These are phyloP conservation scores for Patella ulyssiponensis DNA, from an alignment of 2,888 invertebrate species.

Conservation along the genomic window DNA sequence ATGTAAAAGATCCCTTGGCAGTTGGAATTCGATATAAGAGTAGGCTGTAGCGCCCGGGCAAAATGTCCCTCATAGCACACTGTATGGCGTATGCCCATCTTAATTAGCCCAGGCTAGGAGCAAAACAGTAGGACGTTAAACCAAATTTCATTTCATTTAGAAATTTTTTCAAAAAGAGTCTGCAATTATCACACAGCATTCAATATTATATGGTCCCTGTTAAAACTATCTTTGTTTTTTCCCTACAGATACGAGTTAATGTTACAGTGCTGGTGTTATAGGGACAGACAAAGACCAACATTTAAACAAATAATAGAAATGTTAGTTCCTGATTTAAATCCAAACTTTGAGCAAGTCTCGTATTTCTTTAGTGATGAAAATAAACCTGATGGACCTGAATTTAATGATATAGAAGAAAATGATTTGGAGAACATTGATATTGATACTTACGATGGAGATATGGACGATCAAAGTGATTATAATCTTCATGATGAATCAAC, in stretches of 20 bases:
- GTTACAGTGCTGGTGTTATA: conserved; percentile 92
- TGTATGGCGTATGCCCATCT: too few species aligned
- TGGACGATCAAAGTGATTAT: conserved; percentile 24
- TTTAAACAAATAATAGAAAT: conserved; percentile 83
- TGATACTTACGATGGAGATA: conserved; percentile 42
- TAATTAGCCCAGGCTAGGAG: too few species aligned
- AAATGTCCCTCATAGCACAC: too few species aligned
- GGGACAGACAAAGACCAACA: conserved; percentile 83
- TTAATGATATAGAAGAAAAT: conserved; percentile 12
- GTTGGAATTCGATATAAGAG: too few species aligned
- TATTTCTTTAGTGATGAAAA: conserved; percentile 74
- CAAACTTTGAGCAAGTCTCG: conserved; percentile 78
- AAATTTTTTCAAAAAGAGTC: too few species aligned
- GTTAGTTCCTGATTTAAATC: conserved; percentile 80
- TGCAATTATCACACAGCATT: too few species aligned
- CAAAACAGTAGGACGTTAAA: too few species aligned
- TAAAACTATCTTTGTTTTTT: too few species aligned
- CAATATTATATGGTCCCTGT: too few species aligned
- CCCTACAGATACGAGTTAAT: conserved; percentile 83
- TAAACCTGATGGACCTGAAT: conserved; percentile 28
- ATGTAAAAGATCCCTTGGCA: too few species aligned
- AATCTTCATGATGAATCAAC: conserved; percentile 3
- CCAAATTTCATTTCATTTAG: too few species aligned
- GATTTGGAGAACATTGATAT: conserved; percentile 23
- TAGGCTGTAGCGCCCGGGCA: too few species aligned